A percentile compares a stretch with the other conserved stretches of the same genome.
Conservation (phyloP, 1,140 invertebrate species). For the Pseudomyrmex concolor region DNA sequence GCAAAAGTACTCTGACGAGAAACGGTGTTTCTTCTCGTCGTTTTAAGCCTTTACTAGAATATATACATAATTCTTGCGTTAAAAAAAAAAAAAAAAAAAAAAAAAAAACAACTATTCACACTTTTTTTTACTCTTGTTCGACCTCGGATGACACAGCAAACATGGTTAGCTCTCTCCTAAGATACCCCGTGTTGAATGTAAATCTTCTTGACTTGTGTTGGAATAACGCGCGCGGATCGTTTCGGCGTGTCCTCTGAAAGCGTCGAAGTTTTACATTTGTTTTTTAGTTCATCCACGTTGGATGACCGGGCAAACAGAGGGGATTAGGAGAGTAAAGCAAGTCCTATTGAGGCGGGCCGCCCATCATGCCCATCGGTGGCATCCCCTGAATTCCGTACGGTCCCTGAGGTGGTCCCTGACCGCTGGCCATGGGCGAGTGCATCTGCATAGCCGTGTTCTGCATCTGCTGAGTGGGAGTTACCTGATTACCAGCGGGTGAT, state of each 20-base stretch:
- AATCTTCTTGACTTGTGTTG: constrained; percentile 56
- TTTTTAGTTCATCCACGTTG: constrained; percentile 77
- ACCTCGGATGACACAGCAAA: not conserved
- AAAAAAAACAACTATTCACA: not conserved
- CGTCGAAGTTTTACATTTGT: constrained; percentile 40
- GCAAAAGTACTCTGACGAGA: no score
- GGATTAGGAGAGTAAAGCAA: constrained; percentile 80
- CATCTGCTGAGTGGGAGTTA: constrained; percentile 85
- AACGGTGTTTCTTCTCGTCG: no score
- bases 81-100: no score
- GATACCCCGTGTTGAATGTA: constrained; percentile 62
- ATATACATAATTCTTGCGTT: no score
- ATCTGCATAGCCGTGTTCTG: constrained; percentile 86
- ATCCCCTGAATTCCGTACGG: constrained; percentile 79
- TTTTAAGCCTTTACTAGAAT: no score
- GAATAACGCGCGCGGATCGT: constrained; percentile 5
- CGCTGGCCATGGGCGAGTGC: constrained; percentile 82
- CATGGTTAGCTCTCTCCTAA: constrained; percentile 69
- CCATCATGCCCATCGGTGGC: constrained; percentile 86
- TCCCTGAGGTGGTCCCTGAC: constrained; percentile 81
- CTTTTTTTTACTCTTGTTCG: not conserved
- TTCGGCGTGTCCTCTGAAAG: not conserved
- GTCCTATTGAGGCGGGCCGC: constrained; percentile 83
- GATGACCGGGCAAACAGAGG: constrained; percentile 74
- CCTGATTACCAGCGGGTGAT: constrained; percentile 82